Base-by-base conservation (phyloP, 1,140 invertebrate genomes). In the Ceratina calcarata region DNA sequence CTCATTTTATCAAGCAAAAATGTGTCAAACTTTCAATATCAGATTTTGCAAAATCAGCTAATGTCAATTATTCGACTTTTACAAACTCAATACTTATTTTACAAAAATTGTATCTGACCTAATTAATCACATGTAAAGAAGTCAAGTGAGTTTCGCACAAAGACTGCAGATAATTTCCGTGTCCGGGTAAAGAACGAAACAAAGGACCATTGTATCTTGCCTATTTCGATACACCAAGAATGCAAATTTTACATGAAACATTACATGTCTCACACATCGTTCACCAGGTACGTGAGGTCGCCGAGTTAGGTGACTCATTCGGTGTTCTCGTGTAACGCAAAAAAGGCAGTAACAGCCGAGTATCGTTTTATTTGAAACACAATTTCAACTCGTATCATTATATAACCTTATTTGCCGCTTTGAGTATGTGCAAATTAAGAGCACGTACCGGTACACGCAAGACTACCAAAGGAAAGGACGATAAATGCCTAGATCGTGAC, bases 281-380 rank as follows among this genome's bases (percentile, higher is more conserved):
- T 57, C 18, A 6, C 7, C 51, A 8, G 13, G 53, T 57, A 69
- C n/a, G 49, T 20, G n/a, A 69, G 51, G 51, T 32, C 51, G 51
- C 55, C 18, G 12, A 69, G 67, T 57, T 57, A 20, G 24, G 53
- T 37, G 53, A 57, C 24, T 69, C 67, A 37, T 15, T 57, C 6
- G 12, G 6, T 20, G 27, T 20, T 69, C 51, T 57, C 51, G 51
- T 15, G 24, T 69, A 55, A 69, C 49, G 24, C 12, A 32, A 69
- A 27, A 32, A 20, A 69, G 37, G 10, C 37, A 45, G 37, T 53
- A 32, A 6, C 53, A 57, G 51, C 24, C 6, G 49, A 32, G 55
- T 69, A 18, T 13, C 51, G n/a, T 57, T 69, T 69, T 55, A 69
- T 69, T 57, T 16, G 51, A 69, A 57, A 69, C 24, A 20, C 67